Conservation (phyloP, 2,888 invertebrate species). For the Drosophila anomalata region DNA sequence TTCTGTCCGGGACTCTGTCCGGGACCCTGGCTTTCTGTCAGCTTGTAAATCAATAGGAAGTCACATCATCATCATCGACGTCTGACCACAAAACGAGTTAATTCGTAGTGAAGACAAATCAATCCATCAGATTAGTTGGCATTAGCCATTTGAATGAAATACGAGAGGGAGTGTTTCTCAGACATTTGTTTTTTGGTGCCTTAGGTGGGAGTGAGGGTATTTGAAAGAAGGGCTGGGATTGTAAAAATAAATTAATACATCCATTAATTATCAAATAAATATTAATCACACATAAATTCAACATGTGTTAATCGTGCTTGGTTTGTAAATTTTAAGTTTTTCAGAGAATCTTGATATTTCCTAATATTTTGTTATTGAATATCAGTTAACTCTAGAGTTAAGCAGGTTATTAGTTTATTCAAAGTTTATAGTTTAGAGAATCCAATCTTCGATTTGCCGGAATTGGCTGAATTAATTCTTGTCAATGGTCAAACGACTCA, state of each 20-base stretch:
- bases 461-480: conserved; percentile 9
- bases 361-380: not conserved
- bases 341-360: too few relatives aligned
- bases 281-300: not conserved
- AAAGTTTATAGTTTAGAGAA: conserved; percentile 1
- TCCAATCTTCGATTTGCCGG: conserved; percentile 1
- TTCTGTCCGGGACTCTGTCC: conserved; percentile 13
- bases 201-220: not conserved
- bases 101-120: conserved; percentile 46
- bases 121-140: conserved; percentile 47
- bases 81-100: conserved; percentile 41
- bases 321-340: not conserved
- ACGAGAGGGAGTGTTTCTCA: conserved; percentile 17
- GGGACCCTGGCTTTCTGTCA: conserved; percentile 49
- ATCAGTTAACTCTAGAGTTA: not conserved
- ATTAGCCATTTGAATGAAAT: conserved; percentile 42
- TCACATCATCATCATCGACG: conserved; percentile 32
- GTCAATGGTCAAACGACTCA: conserved; percentile 68
- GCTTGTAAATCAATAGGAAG: conserved; percentile 68
- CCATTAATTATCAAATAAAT: not conserved
- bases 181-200: not conserved
- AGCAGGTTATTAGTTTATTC: not conserved
- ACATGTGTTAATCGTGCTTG: not conserved
- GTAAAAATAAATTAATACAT: not conserved
- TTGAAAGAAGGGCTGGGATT: not conserved